Evolutionary conservation across 2,113 vertebrate species (phyloP), one percentile per base, ranked within the genome.

Genomic region (Oreochromis tanganicae): DNA sequence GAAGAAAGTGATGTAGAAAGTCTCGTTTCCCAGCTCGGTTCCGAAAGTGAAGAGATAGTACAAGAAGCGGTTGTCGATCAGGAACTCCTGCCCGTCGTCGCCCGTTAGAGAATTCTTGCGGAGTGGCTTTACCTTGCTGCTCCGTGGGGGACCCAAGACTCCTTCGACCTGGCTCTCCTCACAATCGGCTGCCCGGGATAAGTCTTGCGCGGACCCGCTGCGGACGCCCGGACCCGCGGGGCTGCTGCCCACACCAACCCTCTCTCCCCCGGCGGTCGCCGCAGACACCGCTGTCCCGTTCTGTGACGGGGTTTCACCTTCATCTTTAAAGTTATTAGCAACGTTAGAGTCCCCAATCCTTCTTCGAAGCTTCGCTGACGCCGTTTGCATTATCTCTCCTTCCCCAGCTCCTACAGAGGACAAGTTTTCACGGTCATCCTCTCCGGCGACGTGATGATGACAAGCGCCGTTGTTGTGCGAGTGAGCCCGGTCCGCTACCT

Each of bases 21-120:
- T 93, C 93, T 99, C 99, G 92, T 99, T 99, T 90, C 99, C 99
- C 92, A 99, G 96, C 83, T 99, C 99, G 11, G 99, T 99, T 54
- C 98, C 99, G 27, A 98, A 90, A 36, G 96, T 96, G 97, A 99
- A 99, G n/a, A 98, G 88, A 93, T 97, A 99, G 93, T 96, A 99
- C 27, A 99, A 93, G 38, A 97, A 93, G 80, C 93, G 96, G 96
- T 97, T 98, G 68, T 96, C 92, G 89, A 97, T 97, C 27, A 95
- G 75, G 94, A 97, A 97, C 95, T 97, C 96, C 89, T 97, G 97
- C 2, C 96, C 96, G 16, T 79, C 92, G 56, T 98, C 98, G 9
- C 95, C 97, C 0, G 98, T 98, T 7, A 99, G 97, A 1, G 99
- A 99, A 95, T 99, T 99, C 84, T 95, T 97, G 4, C 99, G 98